Conservation (phyloP, 2,113 vertebrate species). For the Ranitomeya variabilis region DNA sequence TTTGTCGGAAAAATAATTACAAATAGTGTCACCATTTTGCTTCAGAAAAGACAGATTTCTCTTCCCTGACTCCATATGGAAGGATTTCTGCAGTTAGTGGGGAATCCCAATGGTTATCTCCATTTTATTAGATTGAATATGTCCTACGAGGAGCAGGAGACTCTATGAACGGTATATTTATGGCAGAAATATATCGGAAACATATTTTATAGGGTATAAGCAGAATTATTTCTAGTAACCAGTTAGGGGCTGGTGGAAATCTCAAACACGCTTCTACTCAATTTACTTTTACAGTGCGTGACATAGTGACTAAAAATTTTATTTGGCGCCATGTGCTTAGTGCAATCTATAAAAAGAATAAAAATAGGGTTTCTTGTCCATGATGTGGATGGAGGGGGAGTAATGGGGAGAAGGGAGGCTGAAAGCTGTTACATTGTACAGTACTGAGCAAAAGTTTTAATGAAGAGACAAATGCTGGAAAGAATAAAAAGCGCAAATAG, state of each 20-base stretch:
- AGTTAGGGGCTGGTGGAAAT: not conserved
- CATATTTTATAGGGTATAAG: not conserved
- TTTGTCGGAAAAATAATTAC: conserved; percentile 44
- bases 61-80: not conserved
- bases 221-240: not conserved
- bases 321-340: not conserved
- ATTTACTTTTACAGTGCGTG: not conserved
- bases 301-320: not conserved
- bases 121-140: conserved; percentile 26
- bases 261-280: too few relatives aligned
- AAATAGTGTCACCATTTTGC: conserved; percentile 11
- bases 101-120: conserved; percentile 36
- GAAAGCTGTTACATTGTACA: too few relatives aligned
- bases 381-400: not conserved
- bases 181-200: not conserved
- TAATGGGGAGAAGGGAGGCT: not conserved
- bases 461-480: too few relatives aligned
- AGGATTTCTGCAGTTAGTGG: conserved; percentile 24
- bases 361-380: not conserved
- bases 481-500: too few relatives aligned
- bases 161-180: not conserved
- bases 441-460: too few relatives aligned
- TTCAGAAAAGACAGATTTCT: conserved; percentile 43
- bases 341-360: not conserved
- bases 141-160: not conserved